Evolutionary conservation across 1,140 invertebrate genomes (phyloP).

Genomic region (Laupala kohalensis): DNA sequence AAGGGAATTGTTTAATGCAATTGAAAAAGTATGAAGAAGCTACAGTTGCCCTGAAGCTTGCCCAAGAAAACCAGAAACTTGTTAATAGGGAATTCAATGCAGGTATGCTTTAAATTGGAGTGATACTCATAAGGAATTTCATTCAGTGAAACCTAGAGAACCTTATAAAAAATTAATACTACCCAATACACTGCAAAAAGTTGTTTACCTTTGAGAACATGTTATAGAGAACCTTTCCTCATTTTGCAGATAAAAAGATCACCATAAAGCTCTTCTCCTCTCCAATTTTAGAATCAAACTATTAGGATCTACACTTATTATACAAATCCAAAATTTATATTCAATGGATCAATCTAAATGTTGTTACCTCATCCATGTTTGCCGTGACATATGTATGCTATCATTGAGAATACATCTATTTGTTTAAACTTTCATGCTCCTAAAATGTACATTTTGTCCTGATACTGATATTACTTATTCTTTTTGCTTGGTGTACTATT

Average conservation of each 20-base stretch:
- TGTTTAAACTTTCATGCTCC: too few relatives aligned
- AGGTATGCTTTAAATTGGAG: constrained; percentile 1
- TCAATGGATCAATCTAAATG: too few relatives aligned
- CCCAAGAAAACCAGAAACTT: constrained; percentile 20
- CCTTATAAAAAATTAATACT: not conserved
- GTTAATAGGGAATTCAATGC: constrained; percentile 23
- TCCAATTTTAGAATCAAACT: too few relatives aligned
- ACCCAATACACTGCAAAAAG: not conserved
- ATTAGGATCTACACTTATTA: too few relatives aligned
- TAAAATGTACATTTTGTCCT: too few relatives aligned
- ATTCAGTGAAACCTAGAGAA: not conserved
- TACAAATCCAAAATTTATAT: too few relatives aligned
- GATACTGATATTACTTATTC: too few relatives aligned
- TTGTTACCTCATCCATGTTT: too few relatives aligned
- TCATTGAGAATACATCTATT: too few relatives aligned
- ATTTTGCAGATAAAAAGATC: not conserved
- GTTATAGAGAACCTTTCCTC: not conserved
- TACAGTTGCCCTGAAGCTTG: constrained; percentile 20
- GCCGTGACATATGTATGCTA: too few relatives aligned
- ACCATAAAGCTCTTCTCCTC: too few relatives aligned
- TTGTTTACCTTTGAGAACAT: not conserved
- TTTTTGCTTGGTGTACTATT: too few relatives aligned
- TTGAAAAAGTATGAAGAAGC: constrained; percentile 22
- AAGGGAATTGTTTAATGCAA: constrained; percentile 25
- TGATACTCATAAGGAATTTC: not conserved